These are phyloP conservation scores for Erithacus rubecula DNA, from an alignment of 2,797 vertebrate genomes.

Conservation along the genomic window DNA sequence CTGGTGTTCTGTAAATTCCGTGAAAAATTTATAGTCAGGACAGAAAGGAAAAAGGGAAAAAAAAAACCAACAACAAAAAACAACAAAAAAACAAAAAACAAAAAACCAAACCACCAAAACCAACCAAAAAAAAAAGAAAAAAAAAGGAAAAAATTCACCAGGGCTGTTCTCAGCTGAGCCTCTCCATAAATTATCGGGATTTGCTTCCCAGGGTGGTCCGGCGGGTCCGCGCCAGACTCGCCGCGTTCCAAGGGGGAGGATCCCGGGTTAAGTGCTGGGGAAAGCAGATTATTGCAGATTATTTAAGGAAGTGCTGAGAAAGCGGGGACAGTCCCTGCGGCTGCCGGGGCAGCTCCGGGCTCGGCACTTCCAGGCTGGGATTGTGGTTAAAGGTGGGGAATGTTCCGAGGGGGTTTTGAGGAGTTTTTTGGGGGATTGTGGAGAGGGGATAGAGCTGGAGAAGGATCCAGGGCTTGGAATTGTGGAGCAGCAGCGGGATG, in stretches of 20 bases:
- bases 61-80: neutral
- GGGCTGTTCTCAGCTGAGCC: constrained; percentile 35
- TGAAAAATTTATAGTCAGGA: constrained; percentile 55
- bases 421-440: neutral
- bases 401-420: neutral
- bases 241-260: neutral
- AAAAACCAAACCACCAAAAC: too few relatives aligned
- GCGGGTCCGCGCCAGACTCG: neutral
- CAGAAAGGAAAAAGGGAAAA: neutral
- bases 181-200: constrained; percentile 55
- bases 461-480: neutral
- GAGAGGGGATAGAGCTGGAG: neutral
- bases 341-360: too few relatives aligned
- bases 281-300: neutral
- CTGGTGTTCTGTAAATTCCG: constrained; percentile 50
- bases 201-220: constrained; percentile 34
- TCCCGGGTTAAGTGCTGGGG: neutral
- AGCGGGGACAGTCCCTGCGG: neutral
- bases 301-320: neutral
- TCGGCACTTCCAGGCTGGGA: too few relatives aligned
- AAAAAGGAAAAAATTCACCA: neutral
- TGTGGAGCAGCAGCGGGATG: too few relatives aligned
- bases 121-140: too few relatives aligned
- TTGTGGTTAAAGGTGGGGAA: neutral
- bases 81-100: too few relatives aligned